Evolutionary conservation across 2,888 invertebrate genomes (phyloP).

Genomic region (Campoletis raptor): DNA sequence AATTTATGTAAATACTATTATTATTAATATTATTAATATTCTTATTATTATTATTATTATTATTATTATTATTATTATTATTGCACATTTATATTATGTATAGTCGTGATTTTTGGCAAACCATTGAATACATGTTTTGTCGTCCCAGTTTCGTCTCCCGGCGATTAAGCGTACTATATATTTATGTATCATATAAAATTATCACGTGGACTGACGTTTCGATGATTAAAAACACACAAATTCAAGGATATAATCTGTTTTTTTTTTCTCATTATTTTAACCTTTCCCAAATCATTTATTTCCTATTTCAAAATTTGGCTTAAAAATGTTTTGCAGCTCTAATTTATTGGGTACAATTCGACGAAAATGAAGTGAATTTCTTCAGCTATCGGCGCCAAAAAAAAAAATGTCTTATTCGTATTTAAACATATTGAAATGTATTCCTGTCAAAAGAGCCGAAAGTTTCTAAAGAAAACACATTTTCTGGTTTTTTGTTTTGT

Average conservation of each 20-base stretch:
- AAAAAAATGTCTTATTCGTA: background rate
- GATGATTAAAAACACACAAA: constrained; percentile 77
- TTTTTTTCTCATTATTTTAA: background rate
- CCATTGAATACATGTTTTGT: constrained; percentile 39
- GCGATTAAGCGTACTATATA: constrained; percentile 74
- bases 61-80: constrained; percentile 52
- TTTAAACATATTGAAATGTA: background rate
- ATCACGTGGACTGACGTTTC: constrained; percentile 73
- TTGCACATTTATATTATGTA: constrained; percentile 18
- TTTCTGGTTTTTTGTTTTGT: background rate
- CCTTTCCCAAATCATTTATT: background rate
- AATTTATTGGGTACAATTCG: background rate
- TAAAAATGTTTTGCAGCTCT: background rate
- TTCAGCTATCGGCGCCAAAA: background rate
- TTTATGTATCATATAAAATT: constrained; percentile 73
- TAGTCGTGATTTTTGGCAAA: constrained; percentile 42
- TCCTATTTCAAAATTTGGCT: background rate
- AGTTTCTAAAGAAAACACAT: background rate
- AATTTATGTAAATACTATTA: constrained; percentile 63
- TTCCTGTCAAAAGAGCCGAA: background rate
- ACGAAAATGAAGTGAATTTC: background rate
- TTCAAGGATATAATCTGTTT: constrained; percentile 67
- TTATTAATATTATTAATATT: constrained; percentile 41
- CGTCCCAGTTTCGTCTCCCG: constrained; percentile 64
- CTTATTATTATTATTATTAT: constrained; percentile 58